A percentile compares a stretch with the other conserved stretches of the same genome.
phyloP scores from a whole-genome alignment of 2,797 vertebrate genomes.

The Chaetophractus vellerosus region DNA sequence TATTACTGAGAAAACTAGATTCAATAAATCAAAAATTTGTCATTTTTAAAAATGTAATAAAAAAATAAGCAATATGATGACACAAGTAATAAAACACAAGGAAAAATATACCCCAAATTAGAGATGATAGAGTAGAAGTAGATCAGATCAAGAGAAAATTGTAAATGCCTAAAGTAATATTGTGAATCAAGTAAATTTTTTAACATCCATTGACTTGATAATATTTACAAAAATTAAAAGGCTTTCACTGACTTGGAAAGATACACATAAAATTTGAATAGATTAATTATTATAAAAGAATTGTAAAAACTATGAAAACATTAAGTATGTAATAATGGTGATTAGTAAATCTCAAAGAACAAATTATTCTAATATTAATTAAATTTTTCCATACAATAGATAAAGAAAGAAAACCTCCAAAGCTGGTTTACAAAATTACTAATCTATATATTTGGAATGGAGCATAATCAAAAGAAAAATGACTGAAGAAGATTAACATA shows the following conservation, averaged over 20 bases:
- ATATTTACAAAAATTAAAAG: constrained; percentile 62
- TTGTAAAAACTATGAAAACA: constrained; percentile 67
- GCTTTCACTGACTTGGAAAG: not conserved
- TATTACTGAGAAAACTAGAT: constrained; percentile 21
- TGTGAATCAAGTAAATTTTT: constrained; percentile 28
- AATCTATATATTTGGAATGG: not conserved
- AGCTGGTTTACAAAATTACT: constrained; percentile 10
- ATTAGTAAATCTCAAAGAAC: constrained; percentile 67
- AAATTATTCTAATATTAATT: constrained; percentile 56
- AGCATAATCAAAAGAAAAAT: not conserved
- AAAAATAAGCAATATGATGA: not conserved
- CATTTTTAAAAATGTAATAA: constrained; percentile 54
- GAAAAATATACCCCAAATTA: constrained; percentile 18
- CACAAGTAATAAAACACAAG: not conserved
- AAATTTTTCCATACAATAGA: constrained; percentile 46
- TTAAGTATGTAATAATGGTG: constrained; percentile 61
- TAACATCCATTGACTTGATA: not conserved
- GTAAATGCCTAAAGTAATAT: not conserved
- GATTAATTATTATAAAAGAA: constrained; percentile 74
- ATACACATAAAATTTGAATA: constrained; percentile 55
- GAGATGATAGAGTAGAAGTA: not conserved
- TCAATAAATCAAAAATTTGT: not conserved
- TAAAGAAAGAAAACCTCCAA: not conserved
- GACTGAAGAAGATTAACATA: not conserved
- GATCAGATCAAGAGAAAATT: not conserved